Base-by-base conservation (phyloP, 2,113 vertebrate genomes). In the Perca flavescens region DNA sequence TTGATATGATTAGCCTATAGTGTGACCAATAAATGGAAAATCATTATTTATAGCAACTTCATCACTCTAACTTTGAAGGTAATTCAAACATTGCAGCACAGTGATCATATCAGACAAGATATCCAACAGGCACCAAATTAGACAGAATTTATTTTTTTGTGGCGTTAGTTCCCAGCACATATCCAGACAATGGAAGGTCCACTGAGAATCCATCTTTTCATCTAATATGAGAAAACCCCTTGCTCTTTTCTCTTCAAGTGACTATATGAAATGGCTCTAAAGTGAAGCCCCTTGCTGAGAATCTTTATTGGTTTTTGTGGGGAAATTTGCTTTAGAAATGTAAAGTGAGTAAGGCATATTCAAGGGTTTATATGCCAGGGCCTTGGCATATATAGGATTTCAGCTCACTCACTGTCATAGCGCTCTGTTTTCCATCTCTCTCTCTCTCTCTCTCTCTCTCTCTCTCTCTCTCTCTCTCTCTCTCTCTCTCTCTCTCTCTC, bases 361-460 rank as follows among this genome's bases (percentile, higher is more conserved):
- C 46, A 80, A 76, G 62, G 68, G 66, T 62, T 53, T 85, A 25
- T 21, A 34, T 84, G 34, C 36, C 31, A 21, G n/a, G 16, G 34
- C 54, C 49, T 31, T 67, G 43, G 57, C 64, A 84, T 73, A 81
- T 80, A 77, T 82, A 82, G 65, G 65, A 88, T 88, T 79, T 83
- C 64, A 80, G 70, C 81, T 89, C 78, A 79, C 65, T 86, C 70
- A 46, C 57, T 63, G 58, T 76, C 52, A 40, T 49, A 63, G 47
- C 56, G 72, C 72, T 74, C 61, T 81, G 43, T 88, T 86, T 90
- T 85, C 74, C 70, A 77, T 67, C 74, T 78, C 60, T 64, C 57
- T 79, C 61, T 77, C 74, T 76, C 64, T 79, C 56, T 72, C 66
- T 73, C 53, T 2, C 58, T 34, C 16, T 61, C 58, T 60, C 57